Evolutionary conservation across 2,888 invertebrate genomes (phyloP).

Genomic region (Chymomyza fuscimana): DNA sequence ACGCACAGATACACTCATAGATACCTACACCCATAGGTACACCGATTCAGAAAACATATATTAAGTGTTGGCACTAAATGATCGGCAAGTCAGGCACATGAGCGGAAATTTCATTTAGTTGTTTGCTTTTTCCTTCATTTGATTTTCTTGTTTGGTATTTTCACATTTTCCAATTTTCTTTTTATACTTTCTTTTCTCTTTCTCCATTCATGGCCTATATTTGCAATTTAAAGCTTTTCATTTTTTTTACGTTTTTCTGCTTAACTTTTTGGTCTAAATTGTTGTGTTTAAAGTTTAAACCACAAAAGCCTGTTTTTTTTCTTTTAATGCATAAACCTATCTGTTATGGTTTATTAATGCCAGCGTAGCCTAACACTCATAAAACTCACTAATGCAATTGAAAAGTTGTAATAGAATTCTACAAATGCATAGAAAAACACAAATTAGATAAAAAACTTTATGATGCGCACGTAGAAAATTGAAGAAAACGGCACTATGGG

Average conservation of each 20-base stretch:
- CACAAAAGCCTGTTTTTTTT: neutral
- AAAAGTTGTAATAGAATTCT: constrained; percentile 68
- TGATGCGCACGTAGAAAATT: constrained; percentile 69
- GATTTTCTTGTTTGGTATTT: constrained; percentile 32
- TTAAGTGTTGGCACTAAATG: constrained; percentile 42
- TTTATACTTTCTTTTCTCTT: constrained; percentile 14
- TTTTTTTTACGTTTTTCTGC: constrained; percentile 3
- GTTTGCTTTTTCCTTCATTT: constrained; percentile 61
- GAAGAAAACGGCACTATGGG: constrained; percentile 34
- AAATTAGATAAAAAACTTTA: constrained; percentile 66
- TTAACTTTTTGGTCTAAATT: neutral
- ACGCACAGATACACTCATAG: constrained; percentile 26
- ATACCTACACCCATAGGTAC: constrained; percentile 24
- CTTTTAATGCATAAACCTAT: constrained; percentile 23
- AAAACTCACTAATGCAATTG: constrained; percentile 62
- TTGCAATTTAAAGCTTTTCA: constrained; percentile 20
- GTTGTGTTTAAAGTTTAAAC: neutral
- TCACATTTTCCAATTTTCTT: constrained; percentile 27
- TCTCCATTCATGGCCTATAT: neutral
- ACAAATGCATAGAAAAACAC: constrained; percentile 14
- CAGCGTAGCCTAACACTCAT: constrained; percentile 18
- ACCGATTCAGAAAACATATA: constrained; percentile 21
- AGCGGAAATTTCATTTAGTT: constrained; percentile 73
- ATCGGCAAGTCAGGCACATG: constrained; percentile 35
- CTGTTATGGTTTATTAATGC: constrained; percentile 68